Base-by-base conservation (phyloP, 2,113 vertebrate species). In the Bucco capensis region DNA sequence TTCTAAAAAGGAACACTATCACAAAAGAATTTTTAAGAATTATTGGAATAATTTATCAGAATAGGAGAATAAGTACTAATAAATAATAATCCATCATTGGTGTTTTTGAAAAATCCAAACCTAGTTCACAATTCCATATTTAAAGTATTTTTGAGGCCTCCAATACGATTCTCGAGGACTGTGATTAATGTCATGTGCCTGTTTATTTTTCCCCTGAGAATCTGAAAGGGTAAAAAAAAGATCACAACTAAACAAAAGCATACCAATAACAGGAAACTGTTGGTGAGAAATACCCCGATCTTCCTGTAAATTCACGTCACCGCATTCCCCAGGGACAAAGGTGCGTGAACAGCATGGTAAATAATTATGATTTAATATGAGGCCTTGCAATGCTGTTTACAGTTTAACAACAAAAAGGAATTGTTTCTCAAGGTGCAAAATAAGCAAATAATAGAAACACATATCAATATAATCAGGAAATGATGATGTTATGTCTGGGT, bases 221-320 rank as follows among this genome's bases (percentile, higher is more conserved):
- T 88, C 98, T 83, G 94, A 97, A 98, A 97, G 97, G 97, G 95
- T 96, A 94, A 90, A 98, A 97, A 97, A 98, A 98, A 98, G 96
- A 98, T 98, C 97, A 97, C 97, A 97, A 98, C 98, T 97, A 98
- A 99, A 99, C 99, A 99, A 99, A 99, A 98, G 98, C 96, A 97
- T 98, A 97, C 97, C 98, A 99, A 99, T 98, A 99, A 99, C 99
- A 99, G 99, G 99, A 99, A 99, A 98, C 98, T 97, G 97, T 98
- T 99, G 98, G 99, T 99, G 99, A 99, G 99, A 99, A 99, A 99
- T 99, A 98, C 98, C 98, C 98, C 91, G 97, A 98, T 98, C 98
- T 99, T 98, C 98, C 98, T 99, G 98, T 98, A 98, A 96, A 98
- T 98, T 97, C 99, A 98, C 99, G 98, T 99, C 99, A 99, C 98